Evolutionary conservation across 92 coral and sea anemone species (phyloP).

Genomic region (Meandrina meandrites): DNA sequence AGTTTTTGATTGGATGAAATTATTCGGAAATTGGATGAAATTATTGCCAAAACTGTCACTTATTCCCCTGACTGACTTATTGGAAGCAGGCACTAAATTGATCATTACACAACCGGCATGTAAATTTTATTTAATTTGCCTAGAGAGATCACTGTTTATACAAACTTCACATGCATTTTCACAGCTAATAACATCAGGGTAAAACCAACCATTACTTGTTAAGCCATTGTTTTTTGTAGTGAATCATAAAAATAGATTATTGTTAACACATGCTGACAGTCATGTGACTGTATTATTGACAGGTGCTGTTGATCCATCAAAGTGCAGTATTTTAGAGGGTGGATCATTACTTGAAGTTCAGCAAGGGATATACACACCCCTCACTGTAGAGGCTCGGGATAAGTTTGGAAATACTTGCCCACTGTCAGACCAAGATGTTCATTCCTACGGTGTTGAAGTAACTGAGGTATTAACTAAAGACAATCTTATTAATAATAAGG

Average conservation of each 20-base stretch:
- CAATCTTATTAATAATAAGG: not conserved
- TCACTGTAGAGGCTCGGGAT: slow-evolving; percentile 90
- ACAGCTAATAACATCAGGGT: too few species aligned
- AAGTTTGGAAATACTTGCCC: slow-evolving; percentile 84
- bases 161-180: too few species aligned
- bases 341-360: slow-evolving; percentile 71
- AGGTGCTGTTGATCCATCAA: slow-evolving; percentile 85
- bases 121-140: too few species aligned
- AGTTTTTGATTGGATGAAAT: too few species aligned
- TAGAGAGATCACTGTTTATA: too few species aligned
- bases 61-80: too few species aligned
- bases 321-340: slow-evolving; percentile 79
- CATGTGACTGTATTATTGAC: not conserved
- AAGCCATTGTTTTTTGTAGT: not conserved
- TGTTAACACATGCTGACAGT: not conserved
- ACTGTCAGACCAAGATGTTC: slow-evolving; percentile 62
- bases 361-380: slow-evolving; percentile 79
- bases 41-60: too few species aligned
- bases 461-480: slow-evolving; percentile 59
- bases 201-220: too few species aligned
- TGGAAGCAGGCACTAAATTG: too few species aligned
- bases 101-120: too few species aligned
- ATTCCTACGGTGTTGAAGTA: slow-evolving; percentile 67
- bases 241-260: too few species aligned
- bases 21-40: too few species aligned